Evolutionary conservation across 1,140 invertebrate genomes (phyloP).

Genomic region (Araneus ventricosus): DNA sequence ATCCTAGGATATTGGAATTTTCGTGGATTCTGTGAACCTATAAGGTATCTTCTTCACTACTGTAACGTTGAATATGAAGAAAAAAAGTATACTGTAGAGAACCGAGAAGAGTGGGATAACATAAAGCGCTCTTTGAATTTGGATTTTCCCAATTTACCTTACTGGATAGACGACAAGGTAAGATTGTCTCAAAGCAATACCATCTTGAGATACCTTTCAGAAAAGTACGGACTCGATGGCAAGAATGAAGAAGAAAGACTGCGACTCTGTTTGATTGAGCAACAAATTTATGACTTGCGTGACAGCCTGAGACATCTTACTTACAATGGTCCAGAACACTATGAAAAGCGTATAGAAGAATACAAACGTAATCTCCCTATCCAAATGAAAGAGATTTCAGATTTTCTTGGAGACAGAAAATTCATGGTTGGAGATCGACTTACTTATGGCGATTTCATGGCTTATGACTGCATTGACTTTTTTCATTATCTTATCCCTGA

Average conservation of each 20-base stretch:
- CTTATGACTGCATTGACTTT: slow-evolving; percentile 82
- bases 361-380: slow-evolving; percentile 77
- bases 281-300: slow-evolving; percentile 81
- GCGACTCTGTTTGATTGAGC: slow-evolving; percentile 80
- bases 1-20: slow-evolving; percentile 85
- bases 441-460: slow-evolving; percentile 82
- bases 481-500: slow-evolving; percentile 78
- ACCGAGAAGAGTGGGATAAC: slow-evolving; percentile 77
- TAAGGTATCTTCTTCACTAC: slow-evolving; percentile 87
- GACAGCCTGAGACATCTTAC: slow-evolving; percentile 78
- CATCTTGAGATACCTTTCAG: slow-evolving; percentile 82
- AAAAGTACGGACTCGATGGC: slow-evolving; percentile 78
- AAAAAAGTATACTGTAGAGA: slow-evolving; percentile 76
- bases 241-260: slow-evolving; percentile 79
- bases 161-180: slow-evolving; percentile 77
- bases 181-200: slow-evolving; percentile 81
- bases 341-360: slow-evolving; percentile 70
- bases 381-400: slow-evolving; percentile 79
- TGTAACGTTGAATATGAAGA: slow-evolving; percentile 87
- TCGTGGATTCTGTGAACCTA: slow-evolving; percentile 86
- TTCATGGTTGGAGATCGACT: slow-evolving; percentile 81
- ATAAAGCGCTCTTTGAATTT: slow-evolving; percentile 78
- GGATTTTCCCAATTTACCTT: slow-evolving; percentile 79
- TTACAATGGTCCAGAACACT: slow-evolving; percentile 63
- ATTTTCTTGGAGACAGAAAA: slow-evolving; percentile 80